These are phyloP conservation scores for Andrena marginata DNA, from an alignment of 2,888 invertebrate genomes.

Conservation along the genomic window DNA sequence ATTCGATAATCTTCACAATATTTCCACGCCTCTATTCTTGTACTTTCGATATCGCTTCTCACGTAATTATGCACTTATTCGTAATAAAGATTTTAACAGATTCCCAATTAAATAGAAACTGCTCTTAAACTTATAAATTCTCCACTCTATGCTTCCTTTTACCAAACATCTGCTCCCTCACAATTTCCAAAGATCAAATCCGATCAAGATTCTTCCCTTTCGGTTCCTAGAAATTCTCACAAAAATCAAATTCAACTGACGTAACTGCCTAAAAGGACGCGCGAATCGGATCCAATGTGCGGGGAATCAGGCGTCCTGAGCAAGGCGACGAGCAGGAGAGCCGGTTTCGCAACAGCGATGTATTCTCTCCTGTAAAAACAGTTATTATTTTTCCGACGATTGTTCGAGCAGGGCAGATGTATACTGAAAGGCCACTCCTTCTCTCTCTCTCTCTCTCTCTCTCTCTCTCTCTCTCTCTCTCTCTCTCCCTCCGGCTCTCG, in stretches of 20 bases:
- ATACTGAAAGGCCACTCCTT: slow-evolving; percentile 71
- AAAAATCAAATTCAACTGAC: too few species aligned
- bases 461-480: slow-evolving; percentile 30
- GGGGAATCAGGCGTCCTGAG: slow-evolving; percentile 23
- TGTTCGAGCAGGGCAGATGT: slow-evolving; percentile 81
- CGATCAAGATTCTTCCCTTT: too few species aligned
- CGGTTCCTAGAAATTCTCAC: too few species aligned
- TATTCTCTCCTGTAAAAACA: slow-evolving; percentile 82
- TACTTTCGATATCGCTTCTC: too few species aligned
- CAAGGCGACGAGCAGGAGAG: slow-evolving; percentile 33
- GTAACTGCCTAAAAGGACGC: not conserved
- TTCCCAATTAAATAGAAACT: too few species aligned
- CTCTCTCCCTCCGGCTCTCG: slow-evolving; percentile 46
- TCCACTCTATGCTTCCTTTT: not conserved
- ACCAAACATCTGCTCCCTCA: too few species aligned
- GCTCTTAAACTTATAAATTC: not conserved
- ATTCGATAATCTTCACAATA: not conserved
- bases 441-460: slow-evolving; percentile 36
- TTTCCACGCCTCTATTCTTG: too few species aligned
- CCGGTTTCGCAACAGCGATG: slow-evolving; percentile 67
- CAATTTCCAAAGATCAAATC: too few species aligned
- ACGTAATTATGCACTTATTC: too few species aligned
- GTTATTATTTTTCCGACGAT: slow-evolving; percentile 82
- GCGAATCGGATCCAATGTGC: slow-evolving; percentile 12
- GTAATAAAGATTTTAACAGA: too few species aligned